Evolutionary conservation across 2,797 vertebrate genomes (phyloP).

Genomic region (Myripristis jacobus): DNA sequence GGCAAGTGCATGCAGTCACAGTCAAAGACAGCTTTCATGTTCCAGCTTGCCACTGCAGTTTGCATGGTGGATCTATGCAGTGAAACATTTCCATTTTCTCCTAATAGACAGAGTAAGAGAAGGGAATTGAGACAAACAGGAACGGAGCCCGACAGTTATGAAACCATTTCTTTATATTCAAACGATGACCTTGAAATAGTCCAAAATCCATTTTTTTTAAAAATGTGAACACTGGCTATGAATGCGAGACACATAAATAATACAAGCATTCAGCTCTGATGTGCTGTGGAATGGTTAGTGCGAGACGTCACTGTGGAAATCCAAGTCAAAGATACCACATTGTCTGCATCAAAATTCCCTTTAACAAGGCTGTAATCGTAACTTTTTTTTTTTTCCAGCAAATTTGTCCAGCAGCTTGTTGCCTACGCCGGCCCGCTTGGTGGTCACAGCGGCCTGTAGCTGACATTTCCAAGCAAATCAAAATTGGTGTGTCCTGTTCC

Average conservation of each 20-base stretch:
- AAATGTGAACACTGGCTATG: background rate
- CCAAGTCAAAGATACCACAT: no score
- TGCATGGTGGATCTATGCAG: constrained; percentile 21
- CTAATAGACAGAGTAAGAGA: background rate
- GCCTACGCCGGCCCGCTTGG: background rate
- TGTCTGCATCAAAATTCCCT: background rate
- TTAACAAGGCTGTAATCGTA: background rate
- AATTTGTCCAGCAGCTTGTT: background rate
- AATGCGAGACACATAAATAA: no score
- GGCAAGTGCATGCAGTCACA: constrained; percentile 60
- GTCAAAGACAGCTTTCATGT: constrained; percentile 66
- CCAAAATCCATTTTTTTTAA: no score
- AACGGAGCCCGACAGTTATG: background rate
- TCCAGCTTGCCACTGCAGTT: constrained; percentile 37
- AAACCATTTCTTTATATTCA: constrained; percentile 11
- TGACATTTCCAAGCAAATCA: constrained; percentile 43
- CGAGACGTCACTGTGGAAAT: no score
- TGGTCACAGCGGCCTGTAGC: constrained; percentile 19
- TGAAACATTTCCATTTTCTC: constrained; percentile 33
- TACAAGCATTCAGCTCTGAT: no score
- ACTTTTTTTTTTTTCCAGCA: background rate
- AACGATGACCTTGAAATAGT: background rate
- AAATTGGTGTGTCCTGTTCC: constrained; percentile 31
- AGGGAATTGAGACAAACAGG: constrained; percentile 3
- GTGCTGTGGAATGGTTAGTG: no score